Percentiles rank a stretch among this genome's conserved stretches.
Evolutionary conservation across 2,113 vertebrate species (phyloP).

Genomic region (Daphoenositta chrysoptera): DNA sequence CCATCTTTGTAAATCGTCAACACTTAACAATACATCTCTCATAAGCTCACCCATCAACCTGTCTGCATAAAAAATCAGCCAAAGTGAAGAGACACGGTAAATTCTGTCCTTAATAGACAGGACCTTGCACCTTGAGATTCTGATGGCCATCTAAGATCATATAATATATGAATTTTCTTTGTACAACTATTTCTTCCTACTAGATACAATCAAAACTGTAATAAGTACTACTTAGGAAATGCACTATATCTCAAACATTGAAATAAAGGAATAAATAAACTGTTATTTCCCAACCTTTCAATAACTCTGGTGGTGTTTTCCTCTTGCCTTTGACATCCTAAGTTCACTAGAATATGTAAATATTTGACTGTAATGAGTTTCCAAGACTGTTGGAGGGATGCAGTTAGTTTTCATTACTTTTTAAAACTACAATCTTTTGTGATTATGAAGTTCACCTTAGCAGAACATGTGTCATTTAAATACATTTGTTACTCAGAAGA

Average conservation of each 20-base stretch:
- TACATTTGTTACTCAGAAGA: not conserved
- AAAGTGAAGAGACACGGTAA: not conserved
- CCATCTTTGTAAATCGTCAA: not conserved
- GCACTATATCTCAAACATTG: not conserved
- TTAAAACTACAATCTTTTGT: not conserved
- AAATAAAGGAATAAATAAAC: constrained; percentile 27
- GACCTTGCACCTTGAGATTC: not conserved
- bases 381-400: not conserved
- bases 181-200: not conserved
- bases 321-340: not conserved
- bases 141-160: not conserved
- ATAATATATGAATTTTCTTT: not conserved
- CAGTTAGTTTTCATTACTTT: constrained; percentile 43
- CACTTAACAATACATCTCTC: not conserved
- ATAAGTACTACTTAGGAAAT: not conserved
- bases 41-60: not conserved
- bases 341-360: constrained; percentile 60
- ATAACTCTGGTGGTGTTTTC: not conserved
- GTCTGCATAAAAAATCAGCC: not conserved
- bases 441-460: not conserved
- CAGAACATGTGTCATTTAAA: not conserved
- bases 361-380: constrained; percentile 60
- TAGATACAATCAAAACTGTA: not conserved
- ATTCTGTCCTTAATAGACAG: not conserved
- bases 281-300: not conserved